These are phyloP conservation scores for Melipona beecheii DNA, from an alignment of 2,888 invertebrate genomes.

Conservation along the genomic window DNA sequence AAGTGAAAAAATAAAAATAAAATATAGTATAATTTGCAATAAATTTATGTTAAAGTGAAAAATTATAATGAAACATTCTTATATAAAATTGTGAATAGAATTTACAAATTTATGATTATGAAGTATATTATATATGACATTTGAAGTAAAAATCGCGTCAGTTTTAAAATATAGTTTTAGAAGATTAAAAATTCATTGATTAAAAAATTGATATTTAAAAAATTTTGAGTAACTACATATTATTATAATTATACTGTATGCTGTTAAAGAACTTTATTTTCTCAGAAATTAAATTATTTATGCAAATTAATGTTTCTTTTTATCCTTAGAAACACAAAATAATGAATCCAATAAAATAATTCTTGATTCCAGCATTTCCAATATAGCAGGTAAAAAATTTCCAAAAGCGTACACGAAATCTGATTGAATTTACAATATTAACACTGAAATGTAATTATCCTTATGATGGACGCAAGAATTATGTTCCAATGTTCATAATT, in stretches of 20 bases:
- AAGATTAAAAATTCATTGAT: slow-evolving; percentile 1
- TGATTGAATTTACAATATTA: slow-evolving; percentile 74
- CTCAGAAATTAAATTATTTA: slow-evolving; percentile 1
- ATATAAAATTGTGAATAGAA: slow-evolving; percentile 52
- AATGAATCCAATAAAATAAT: slow-evolving; percentile 9
- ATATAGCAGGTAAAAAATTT: slow-evolving; percentile 37
- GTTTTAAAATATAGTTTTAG: slow-evolving; percentile 16
- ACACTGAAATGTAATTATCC: slow-evolving; percentile 62
- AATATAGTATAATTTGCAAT: slow-evolving; percentile 7
- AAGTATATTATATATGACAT: slow-evolving; percentile 22
- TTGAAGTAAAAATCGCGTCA: slow-evolving; percentile 4
- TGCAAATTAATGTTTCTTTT: not conserved
- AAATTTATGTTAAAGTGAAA: slow-evolving; percentile 24
- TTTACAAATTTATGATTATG: slow-evolving; percentile 25
- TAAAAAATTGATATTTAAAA: slow-evolving; percentile 17
- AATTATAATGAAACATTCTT: slow-evolving; percentile 35
- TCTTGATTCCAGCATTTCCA: slow-evolving; percentile 48
- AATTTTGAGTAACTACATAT: slow-evolving; percentile 9
- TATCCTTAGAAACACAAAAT: not conserved
- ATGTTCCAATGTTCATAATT: slow-evolving; percentile 65
- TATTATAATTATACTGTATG: slow-evolving; percentile 11
- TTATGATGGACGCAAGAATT: slow-evolving; percentile 69
- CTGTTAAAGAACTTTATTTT: slow-evolving; percentile 11
- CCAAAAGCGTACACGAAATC: slow-evolving; percentile 73
- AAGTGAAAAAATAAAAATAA: slow-evolving; percentile 13